phyloP scores from a whole-genome alignment of 2,888 invertebrate genomes.

The Tinea trinotella region DNA sequence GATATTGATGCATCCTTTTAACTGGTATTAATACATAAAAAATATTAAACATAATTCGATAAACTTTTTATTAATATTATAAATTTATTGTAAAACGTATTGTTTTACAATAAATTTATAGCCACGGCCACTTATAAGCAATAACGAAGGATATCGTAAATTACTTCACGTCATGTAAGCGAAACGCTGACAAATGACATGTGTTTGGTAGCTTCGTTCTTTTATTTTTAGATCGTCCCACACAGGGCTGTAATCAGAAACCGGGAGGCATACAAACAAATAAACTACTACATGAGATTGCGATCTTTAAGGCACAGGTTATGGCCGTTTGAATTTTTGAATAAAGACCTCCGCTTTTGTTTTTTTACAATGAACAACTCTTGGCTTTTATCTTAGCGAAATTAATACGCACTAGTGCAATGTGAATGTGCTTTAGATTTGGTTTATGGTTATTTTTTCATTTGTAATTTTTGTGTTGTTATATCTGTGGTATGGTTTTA shows the following conservation, averaged over 20 bases:
- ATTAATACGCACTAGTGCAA: conserved; percentile 18
- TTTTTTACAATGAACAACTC: not conserved
- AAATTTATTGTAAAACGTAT: not conserved
- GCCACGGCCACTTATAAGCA: conserved; percentile 34
- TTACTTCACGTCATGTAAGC: conserved; percentile 47
- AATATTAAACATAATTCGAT: too few species aligned
- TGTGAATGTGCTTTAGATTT: not conserved
- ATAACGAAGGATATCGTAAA: conserved; percentile 43
- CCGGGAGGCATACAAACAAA: conserved; percentile 25
- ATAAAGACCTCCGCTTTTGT: conserved; percentile 12
- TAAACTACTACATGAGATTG: conserved; percentile 15
- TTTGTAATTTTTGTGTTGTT: too few species aligned
- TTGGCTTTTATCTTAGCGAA: conserved; percentile 20
- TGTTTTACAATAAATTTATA: not conserved
- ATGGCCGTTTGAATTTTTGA: conserved; percentile 4
- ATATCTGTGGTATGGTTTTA: too few species aligned
- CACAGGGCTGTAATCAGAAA: conserved; percentile 39
- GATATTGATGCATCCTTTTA: too few species aligned
- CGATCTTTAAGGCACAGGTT: conserved; percentile 18
- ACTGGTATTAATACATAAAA: too few species aligned
- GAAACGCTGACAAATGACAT: conserved; percentile 62
- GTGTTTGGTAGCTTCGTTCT: conserved; percentile 39
- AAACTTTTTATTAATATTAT: too few species aligned
- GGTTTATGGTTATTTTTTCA: not conserved
- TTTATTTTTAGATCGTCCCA: conserved; percentile 50